These are phyloP conservation scores for Pollimyrus isidori DNA, from an alignment of 2,113 vertebrate species.

Conservation along the genomic window DNA sequence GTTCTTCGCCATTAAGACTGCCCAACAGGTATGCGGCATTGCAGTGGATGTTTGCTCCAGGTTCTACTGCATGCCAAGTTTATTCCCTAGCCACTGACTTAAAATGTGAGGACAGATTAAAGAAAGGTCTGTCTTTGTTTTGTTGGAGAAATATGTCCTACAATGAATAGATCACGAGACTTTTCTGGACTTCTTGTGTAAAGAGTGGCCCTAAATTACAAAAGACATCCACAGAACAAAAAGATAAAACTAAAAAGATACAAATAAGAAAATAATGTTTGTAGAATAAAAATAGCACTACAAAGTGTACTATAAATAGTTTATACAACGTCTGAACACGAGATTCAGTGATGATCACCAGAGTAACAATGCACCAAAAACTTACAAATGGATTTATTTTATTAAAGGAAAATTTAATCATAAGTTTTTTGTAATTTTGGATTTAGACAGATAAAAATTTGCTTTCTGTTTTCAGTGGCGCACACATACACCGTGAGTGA, in stretches of 20 bases:
- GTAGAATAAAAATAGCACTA: not conserved
- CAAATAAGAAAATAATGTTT: not conserved
- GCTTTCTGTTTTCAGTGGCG: not conserved
- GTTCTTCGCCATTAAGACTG: slow-evolving; percentile 94
- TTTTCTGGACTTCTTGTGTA: not conserved
- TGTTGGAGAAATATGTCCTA: not conserved
- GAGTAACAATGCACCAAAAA: not conserved
- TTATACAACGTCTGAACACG: not conserved
- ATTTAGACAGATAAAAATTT: not conserved
- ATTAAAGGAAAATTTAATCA: not conserved
- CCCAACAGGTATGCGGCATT: slow-evolving; percentile 72
- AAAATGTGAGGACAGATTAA: not conserved
- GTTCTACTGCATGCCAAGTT: too few species aligned
- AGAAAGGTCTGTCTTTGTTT: not conserved
- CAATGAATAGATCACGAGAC: not conserved
- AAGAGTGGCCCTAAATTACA: not conserved
- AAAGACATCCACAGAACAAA: not conserved
- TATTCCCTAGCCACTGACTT: not conserved
- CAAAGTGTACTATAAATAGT: not conserved
- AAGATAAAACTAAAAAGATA: not conserved
- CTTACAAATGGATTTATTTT: not conserved
- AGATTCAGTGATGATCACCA: not conserved
- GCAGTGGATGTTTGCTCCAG: not conserved
- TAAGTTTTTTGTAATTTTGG: not conserved
- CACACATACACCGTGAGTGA: not conserved